Evolutionary conservation across 2,888 invertebrate genomes (phyloP).

Genomic region (Oeneis ivallda): DNA sequence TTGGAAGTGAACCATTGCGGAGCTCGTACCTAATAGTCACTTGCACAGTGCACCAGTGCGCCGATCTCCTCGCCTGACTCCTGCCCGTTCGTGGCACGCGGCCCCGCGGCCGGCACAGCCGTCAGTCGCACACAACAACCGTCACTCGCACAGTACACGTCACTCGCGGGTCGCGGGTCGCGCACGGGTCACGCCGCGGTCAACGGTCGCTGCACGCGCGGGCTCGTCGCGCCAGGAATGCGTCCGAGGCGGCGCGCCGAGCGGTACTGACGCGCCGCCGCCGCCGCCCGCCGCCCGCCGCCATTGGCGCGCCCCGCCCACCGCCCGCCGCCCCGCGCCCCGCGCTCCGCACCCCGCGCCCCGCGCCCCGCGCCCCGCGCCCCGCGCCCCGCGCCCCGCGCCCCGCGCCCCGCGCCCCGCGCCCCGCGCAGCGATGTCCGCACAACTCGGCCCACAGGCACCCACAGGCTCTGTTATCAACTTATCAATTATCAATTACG

Average conservation of each 20-base stretch:
- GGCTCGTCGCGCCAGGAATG: slow-evolving; percentile 37
- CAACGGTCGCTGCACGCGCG: slow-evolving; percentile 14
- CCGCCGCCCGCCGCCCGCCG: slow-evolving; percentile 23
- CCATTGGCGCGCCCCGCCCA: slow-evolving; percentile 27
- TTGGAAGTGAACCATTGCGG: too few relatives aligned
- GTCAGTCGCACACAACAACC: not conserved
- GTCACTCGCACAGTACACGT: not conserved
- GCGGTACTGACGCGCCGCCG: slow-evolving; percentile 52
- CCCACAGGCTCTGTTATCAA: not conserved
- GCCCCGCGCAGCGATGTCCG: not conserved
- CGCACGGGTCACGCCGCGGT: too few relatives aligned
- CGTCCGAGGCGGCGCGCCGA: slow-evolving; percentile 55
- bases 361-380: slow-evolving; percentile 28
- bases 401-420: slow-evolving; percentile 1
- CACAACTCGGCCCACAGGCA: too few relatives aligned
- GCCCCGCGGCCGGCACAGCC: not conserved
- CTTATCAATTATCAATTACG: too few relatives aligned
- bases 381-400: slow-evolving; percentile 25
- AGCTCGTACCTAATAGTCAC: not conserved
- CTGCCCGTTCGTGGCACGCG: not conserved
- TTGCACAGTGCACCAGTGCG: not conserved
- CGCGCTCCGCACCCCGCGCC: slow-evolving; percentile 6
- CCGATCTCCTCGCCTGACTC: not conserved
- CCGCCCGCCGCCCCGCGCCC: slow-evolving; percentile 25
- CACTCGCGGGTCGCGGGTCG: slow-evolving; percentile 6